These are phyloP conservation scores for Nycticorax nycticorax DNA, from an alignment of 2,113 vertebrate species.

Conservation along the genomic window DNA sequence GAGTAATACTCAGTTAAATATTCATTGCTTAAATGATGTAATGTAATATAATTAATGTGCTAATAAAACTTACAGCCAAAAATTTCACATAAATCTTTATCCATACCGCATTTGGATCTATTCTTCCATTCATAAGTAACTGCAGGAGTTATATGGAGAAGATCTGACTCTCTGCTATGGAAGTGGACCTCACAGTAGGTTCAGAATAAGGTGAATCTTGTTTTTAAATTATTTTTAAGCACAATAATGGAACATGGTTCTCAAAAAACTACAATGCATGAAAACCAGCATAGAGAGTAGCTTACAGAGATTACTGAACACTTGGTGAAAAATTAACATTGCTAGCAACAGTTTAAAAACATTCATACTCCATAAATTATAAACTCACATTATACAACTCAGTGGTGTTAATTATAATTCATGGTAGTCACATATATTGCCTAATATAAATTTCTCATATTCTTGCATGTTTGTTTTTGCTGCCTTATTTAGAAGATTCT, in stretches of 20 bases:
- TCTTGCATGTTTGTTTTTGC: background rate
- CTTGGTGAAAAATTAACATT: background rate
- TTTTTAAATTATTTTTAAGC: background rate
- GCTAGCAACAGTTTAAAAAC: background rate
- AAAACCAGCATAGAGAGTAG: background rate
- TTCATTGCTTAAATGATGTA: background rate
- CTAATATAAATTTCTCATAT: background rate
- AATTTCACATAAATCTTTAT: background rate
- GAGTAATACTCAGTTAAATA: background rate
- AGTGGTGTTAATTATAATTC: background rate
- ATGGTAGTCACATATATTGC: background rate
- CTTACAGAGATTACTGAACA: background rate
- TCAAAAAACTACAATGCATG: background rate
- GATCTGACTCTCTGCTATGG: background rate
- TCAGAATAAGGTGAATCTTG: background rate
- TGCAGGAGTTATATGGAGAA: background rate
- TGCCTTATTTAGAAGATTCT: background rate
- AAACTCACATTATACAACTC: background rate
- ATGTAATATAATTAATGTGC: background rate
- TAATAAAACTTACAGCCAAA: background rate
- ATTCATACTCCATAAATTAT: background rate
- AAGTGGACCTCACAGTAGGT: background rate
- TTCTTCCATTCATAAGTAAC: background rate
- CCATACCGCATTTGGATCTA: background rate
- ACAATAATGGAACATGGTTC: background rate